phyloP scores from a whole-genome alignment of 1,140 invertebrate species.

The Ganaspis sp. region DNA sequence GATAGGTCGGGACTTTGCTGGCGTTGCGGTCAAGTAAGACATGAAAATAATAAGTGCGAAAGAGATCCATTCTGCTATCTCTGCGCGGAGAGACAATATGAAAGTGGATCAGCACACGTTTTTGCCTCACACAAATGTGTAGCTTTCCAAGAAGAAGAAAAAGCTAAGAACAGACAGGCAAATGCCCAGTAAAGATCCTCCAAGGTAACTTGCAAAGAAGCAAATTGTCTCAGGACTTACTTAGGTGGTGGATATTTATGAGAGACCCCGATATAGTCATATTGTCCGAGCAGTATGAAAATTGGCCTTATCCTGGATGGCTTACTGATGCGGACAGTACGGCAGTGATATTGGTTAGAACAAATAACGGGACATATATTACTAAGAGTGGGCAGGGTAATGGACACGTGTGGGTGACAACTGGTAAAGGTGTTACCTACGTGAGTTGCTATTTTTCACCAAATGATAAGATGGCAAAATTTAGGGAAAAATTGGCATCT shows the following conservation, averaged over 20 bases:
- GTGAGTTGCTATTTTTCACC: not conserved
- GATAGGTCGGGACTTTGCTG: not conserved
- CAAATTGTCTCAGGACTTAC: not conserved
- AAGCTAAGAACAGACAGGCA: not conserved
- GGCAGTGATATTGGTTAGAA: not conserved
- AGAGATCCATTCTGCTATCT: no score
- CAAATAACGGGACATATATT: not conserved
- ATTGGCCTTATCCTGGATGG: not conserved
- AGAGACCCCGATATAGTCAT: not conserved
- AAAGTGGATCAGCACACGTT: not conserved
- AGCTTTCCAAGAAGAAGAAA: not conserved
- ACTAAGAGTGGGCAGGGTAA: not conserved
- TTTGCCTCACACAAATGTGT: not conserved
- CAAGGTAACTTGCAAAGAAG: not conserved
- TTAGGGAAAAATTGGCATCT: not conserved
- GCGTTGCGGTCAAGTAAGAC: no score
- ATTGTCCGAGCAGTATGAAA: not conserved
- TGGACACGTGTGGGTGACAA: not conserved
- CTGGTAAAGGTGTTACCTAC: not conserved
- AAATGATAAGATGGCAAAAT: not conserved
- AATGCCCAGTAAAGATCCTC: not conserved
- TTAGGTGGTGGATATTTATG: not conserved
- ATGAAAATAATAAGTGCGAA: no score
- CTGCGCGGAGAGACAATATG: not conserved
- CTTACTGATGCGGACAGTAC: not conserved